Evolutionary conservation across 2,888 invertebrate species (phyloP), one percentile per base, ranked within the genome.

Genomic region (Plebejus argus): DNA sequence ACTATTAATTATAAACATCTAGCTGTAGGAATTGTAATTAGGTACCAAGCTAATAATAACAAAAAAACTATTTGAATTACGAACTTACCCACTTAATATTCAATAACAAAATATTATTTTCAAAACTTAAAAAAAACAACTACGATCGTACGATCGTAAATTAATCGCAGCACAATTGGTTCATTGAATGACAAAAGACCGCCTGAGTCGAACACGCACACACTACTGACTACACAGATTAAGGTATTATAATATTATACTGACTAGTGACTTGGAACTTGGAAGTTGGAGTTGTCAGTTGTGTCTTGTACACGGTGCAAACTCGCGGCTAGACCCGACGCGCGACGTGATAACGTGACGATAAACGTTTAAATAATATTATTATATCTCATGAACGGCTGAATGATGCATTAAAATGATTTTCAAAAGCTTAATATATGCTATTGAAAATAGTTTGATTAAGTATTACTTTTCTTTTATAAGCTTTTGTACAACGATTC

Each of bases 141-240:
- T 18, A 18, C 74, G 74, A 28, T 18, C 74, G 53, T 74, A 53
- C 23, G 20, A 39, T 72, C 45, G 72, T 72, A 72, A 72, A 66
- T 66, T 66, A 20, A 23, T 45, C 39, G 28, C 45, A 49, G 20
- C 23, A 74, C 74, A 74, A 74, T 74, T 49, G 49, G 10, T 12
- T 39, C 72, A 53, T 74, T 74, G 74, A 53, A 74, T 28, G 53
- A 74, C 33, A 74, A 74, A 28, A 53, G 74, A 74, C 74, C 28
- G 74, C 39, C 23, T 18, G 74, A 23, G 49, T 18, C 15, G 53
- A 18, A 49, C 74, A 53, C 53, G 53, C 74, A 74, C 74, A 74
- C 45, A 23, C 49, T 20, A 72, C 72, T 72, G 72, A 72, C 8
- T n/a, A 33, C 28, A 28, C 28, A 28, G 28, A n/a, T n/a, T n/a